Percentiles rank a stretch among this genome's conserved stretches.
Conservation (phyloP, 2,888 invertebrate genomes). For the Aricia artaxerxes region DNA sequence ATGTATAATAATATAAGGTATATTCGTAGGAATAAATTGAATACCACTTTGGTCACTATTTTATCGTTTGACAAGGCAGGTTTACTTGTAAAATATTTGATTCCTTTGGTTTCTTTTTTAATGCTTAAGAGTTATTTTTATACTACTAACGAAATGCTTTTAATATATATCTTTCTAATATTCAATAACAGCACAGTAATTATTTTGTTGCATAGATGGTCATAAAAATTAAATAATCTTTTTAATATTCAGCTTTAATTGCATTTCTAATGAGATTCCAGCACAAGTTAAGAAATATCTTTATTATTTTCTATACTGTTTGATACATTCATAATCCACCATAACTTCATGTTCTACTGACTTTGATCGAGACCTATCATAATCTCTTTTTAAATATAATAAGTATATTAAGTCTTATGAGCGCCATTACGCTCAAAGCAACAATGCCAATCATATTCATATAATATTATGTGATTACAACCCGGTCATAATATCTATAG, state of each 20-base stretch:
- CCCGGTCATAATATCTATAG: background rate
- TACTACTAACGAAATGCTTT: too few relatives aligned
- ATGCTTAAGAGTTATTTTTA: too few relatives aligned
- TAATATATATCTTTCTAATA: too few relatives aligned
- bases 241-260: background rate
- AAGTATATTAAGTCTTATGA: background rate
- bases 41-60: background rate
- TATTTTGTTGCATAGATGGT: background rate
- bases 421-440: background rate
- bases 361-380: background rate
- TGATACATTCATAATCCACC: background rate
- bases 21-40: background rate
- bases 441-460: background rate
- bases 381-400: background rate
- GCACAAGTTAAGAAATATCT: background rate
- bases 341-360: background rate
- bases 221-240: background rate
- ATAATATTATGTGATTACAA: background rate
- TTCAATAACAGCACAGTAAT: background rate
- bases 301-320: background rate
- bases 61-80: background rate
- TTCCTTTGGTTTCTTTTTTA: too few relatives aligned
- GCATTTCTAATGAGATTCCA: background rate
- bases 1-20: background rate
- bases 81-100: too few relatives aligned